Evolutionary conservation across 2,113 vertebrate genomes (phyloP).

Genomic region (Campylomormyrus tamandua): DNA sequence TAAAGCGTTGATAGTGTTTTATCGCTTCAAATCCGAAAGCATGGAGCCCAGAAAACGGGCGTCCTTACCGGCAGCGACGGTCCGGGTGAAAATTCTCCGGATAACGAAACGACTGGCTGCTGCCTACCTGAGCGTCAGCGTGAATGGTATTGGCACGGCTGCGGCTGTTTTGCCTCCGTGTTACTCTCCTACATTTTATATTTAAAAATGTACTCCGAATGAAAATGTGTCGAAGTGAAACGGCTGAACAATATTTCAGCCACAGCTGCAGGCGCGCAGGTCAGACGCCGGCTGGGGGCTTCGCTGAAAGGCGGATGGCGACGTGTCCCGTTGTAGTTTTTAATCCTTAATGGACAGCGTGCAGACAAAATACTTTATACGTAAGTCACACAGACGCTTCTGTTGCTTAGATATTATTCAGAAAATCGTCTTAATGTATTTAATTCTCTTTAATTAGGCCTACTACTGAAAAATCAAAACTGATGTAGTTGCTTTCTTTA

Average conservation of each 20-base stretch:
- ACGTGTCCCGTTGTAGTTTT: background rate
- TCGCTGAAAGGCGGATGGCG: background rate
- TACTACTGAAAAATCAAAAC: too few species aligned
- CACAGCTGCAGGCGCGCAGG: background rate
- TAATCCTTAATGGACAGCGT: background rate
- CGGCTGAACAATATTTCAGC: background rate
- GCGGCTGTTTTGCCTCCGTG: background rate
- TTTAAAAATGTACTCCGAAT: background rate
- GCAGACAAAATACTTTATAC: background rate
- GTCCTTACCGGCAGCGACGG: background rate
- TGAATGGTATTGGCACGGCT: background rate
- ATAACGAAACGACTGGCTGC: background rate
- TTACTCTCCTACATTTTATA: background rate
- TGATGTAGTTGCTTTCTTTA: too few species aligned
- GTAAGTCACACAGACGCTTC: background rate
- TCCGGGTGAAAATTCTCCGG: background rate
- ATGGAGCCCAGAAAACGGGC: background rate
- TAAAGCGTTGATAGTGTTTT: background rate
- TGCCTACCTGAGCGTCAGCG: background rate
- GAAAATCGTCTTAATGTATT: too few species aligned
- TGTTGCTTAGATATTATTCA: background rate
- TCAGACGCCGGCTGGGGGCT: background rate
- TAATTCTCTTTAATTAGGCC: too few species aligned
- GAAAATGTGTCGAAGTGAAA: background rate
- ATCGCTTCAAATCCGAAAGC: background rate